Base-by-base conservation (phyloP, 2,888 invertebrate genomes). In the Argyra leucocephala region DNA sequence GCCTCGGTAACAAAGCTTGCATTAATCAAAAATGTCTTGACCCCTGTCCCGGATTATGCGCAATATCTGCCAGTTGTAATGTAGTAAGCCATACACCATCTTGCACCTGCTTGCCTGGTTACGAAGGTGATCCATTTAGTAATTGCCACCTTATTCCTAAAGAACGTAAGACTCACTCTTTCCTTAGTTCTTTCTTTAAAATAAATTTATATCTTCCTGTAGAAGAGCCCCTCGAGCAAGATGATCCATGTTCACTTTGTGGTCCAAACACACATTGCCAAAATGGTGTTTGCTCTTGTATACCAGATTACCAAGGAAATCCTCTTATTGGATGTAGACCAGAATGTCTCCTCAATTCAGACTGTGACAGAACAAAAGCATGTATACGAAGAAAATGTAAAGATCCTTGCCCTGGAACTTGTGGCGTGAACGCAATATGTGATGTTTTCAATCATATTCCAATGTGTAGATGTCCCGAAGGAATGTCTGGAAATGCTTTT, bases 361-460 rank as follows among this genome's bases (percentile, higher is more conserved):
- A 91, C 72, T 92, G 91, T 76, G 80, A 86, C 24, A 83, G 84
- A 71, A 82, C 86, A 74, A 84, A 83, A 73, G 87, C 90, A 67
- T 91, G 91, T 73, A 81, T 85, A 1, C 82, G 82, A 71, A 88
- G 87, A 74, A 90, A 90, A 78, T 93, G 92, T 74, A 76, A 81
- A 63, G 87, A 91, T 75, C 91, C 92, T 62, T 92, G 93, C 72
- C 86, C 87, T 10, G 88, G 87, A 67, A 88, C 88, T 23, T 93
- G 93, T 76, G 92, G 91, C 0, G 76, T 80, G 63, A 88, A 88
- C 74, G 91, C 92, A 1, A 75, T 86, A 63, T 93, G 92, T 73
- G 84, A 85, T 71, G 89, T 90, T 3, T 81, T 89, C 31, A 90
- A 90, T 75, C 91, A 91, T 71, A 83, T 89, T 65, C 89, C 90